Conservation (phyloP, 2,113 vertebrate species). For the Fregata magnificens region DNA sequence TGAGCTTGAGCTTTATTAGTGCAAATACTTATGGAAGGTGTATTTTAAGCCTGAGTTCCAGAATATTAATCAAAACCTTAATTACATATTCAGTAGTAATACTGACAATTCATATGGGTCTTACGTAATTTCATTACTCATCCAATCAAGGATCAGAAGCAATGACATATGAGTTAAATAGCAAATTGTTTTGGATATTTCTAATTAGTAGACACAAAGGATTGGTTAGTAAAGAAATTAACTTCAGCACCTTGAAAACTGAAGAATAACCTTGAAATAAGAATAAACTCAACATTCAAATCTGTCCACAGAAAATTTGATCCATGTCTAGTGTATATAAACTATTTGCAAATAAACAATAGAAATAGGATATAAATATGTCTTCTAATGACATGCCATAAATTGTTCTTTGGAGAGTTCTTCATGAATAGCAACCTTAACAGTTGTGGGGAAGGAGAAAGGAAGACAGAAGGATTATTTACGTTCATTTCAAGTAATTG, state of each 20-base stretch:
- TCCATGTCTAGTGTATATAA: neutral
- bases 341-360: neutral
- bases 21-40: constrained; percentile 40
- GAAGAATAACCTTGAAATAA: constrained; percentile 46
- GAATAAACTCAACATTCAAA: neutral
- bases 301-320: neutral
- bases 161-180: constrained; percentile 50
- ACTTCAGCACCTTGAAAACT: neutral
- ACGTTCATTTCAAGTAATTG: neutral
- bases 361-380: neutral
- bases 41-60: constrained; percentile 46
- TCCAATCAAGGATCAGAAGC: constrained; percentile 47
- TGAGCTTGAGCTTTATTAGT: constrained; percentile 38
- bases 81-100: constrained; percentile 50
- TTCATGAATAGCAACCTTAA: neutral
- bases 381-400: neutral
- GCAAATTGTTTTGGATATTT: constrained; percentile 45
- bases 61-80: constrained; percentile 53
- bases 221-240: constrained; percentile 33
- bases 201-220: constrained; percentile 38
- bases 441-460: neutral
- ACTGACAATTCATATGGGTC: constrained; percentile 35
- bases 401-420: neutral
- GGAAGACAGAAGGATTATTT: neutral
- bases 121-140: constrained; percentile 52